A percentile compares a stretch with the other conserved stretches of the same genome.
Evolutionary conservation across 2,888 invertebrate genomes (phyloP).

Genomic region (Acanthosepion pharaonis): DNA sequence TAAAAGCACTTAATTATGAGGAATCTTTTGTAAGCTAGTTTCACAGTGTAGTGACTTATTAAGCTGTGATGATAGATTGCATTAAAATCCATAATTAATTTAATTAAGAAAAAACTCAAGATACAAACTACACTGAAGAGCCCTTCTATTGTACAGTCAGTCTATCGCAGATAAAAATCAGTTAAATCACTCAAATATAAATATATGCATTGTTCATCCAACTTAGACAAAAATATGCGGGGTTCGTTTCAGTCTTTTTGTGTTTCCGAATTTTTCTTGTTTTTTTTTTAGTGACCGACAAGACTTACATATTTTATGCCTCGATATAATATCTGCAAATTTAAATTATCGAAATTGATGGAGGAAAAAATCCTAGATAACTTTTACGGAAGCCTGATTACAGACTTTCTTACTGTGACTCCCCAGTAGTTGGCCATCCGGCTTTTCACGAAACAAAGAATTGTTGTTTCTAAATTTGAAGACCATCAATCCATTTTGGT

Average conservation of each 20-base stretch:
- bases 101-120: background rate
- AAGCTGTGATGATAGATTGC: no score
- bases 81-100: no score
- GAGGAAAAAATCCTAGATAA: background rate
- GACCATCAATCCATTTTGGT: background rate
- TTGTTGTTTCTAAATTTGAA: constrained; percentile 4
- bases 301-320: background rate
- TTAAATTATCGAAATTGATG: background rate
- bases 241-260: background rate
- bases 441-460: background rate
- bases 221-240: background rate
- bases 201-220: background rate
- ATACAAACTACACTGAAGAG: background rate
- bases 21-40: no score
- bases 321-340: background rate
- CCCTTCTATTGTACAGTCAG: background rate
- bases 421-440: background rate
- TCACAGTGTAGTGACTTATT: no score
- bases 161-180: background rate
- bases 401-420: background rate
- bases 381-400: background rate
- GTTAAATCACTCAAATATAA: background rate
- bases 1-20: no score
- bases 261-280: background rate
- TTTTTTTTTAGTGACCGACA: background rate